phyloP scores from a whole-genome alignment of 2,888 invertebrate genomes.

The Holacanthella duospinosa region DNA sequence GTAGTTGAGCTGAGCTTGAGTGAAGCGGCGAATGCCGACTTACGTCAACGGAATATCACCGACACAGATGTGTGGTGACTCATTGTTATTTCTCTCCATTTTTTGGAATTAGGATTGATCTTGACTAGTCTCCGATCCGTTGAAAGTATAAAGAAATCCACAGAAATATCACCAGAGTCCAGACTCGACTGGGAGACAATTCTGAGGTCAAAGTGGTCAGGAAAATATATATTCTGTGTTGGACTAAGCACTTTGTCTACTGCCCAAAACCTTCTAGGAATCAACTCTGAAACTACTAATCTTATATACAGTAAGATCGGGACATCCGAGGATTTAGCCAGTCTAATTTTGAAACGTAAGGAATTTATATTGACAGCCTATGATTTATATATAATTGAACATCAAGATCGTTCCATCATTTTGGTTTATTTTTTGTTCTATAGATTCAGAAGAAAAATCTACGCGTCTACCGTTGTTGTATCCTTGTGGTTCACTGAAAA shows the following conservation, averaged over 20 bases:
- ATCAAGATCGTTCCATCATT: no score
- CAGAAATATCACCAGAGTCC: slow-evolving; percentile 6
- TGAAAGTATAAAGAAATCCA: slow-evolving; percentile 14
- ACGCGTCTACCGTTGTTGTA: slow-evolving; percentile 18
- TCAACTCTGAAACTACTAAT: not conserved
- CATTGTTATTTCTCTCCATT: no score
- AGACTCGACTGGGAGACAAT: slow-evolving; percentile 9
- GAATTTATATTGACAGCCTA: not conserved
- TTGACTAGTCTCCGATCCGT: slow-evolving; percentile 28
- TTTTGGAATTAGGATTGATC: slow-evolving; percentile 19
- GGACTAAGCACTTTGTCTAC: slow-evolving; percentile 18
- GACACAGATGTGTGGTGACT: no score
- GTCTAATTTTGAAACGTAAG: slow-evolving; percentile 19
- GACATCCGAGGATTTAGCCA: slow-evolving; percentile 20
- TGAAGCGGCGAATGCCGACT: no score
- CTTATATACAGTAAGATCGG: slow-evolving; percentile 18
- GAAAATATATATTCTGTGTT: slow-evolving; percentile 22
- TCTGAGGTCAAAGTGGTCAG: slow-evolving; percentile 16
- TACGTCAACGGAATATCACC: no score
- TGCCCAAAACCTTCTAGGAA: slow-evolving; percentile 8
- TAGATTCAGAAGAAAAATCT: slow-evolving; percentile 2
- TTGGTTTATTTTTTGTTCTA: no score
- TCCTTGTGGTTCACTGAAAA: slow-evolving; percentile 22
- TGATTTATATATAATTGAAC: not conserved
- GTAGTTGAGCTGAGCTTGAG: no score